These are phyloP conservation scores for Vannuccia rotundouncinata DNA, from an alignment of 2,888 invertebrate species.

Conservation along the genomic window DNA sequence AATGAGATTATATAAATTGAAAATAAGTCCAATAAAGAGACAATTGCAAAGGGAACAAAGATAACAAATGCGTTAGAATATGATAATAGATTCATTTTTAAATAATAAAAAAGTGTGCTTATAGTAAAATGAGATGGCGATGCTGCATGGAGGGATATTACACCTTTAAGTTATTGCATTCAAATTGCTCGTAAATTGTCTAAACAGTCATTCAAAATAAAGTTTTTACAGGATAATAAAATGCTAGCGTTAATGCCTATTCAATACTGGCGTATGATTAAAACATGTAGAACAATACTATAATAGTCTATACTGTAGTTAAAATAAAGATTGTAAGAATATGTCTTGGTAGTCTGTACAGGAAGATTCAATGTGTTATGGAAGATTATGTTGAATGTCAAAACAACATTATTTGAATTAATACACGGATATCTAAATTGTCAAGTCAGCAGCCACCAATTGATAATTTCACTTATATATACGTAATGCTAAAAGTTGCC, in stretches of 20 bases:
- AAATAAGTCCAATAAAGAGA: constrained; percentile 3
- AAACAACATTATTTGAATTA: neutral
- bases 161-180: neutral
- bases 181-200: neutral
- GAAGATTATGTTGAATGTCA: neutral
- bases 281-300: neutral
- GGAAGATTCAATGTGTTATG: neutral
- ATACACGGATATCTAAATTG: neutral
- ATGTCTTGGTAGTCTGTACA: too few species aligned
- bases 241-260: constrained; percentile 2
- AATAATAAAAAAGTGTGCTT: neutral
- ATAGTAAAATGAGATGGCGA: neutral
- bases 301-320: too few species aligned
- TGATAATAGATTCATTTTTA: neutral
- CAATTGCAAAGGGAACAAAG: neutral
- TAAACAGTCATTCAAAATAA: neutral
- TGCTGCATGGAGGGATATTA: neutral
- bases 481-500: neutral
- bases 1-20: neutral
- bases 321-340: too few species aligned
- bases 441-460: neutral
- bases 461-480: neutral
- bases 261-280: neutral
- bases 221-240: constrained; percentile 14
- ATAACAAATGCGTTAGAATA: constrained; percentile 9